Evolutionary conservation across 2,797 vertebrate species (phyloP).

Genomic region (Lagorchestes hirsutus): DNA sequence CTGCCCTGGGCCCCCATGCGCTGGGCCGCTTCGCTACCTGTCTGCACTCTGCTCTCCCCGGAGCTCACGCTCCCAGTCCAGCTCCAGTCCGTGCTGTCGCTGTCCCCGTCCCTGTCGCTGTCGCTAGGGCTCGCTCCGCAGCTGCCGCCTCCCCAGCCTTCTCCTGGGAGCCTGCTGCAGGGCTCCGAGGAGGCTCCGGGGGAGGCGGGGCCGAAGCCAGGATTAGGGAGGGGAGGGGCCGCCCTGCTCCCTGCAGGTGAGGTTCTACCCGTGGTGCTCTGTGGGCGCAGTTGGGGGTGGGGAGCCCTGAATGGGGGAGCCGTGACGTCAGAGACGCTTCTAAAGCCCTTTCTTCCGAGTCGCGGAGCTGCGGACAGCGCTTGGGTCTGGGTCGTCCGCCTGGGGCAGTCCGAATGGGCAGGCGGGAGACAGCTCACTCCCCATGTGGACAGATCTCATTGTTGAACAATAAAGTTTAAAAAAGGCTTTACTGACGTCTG

Average conservation of each 20-base stretch:
- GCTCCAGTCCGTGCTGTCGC: background rate
- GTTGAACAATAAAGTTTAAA: no score
- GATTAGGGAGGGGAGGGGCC: accelerated
- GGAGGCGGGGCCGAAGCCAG: constrained; percentile 39
- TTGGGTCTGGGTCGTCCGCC: background rate
- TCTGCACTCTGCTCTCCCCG: background rate
- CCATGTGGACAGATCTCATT: no score
- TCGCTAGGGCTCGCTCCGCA: background rate
- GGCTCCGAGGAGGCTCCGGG: background rate
- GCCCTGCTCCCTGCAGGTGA: constrained; percentile 66
- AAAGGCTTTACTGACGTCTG: no score
- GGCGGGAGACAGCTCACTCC: background rate
- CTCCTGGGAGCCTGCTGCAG: constrained; percentile 7
- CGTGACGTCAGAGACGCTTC: background rate
- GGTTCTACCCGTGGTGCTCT: background rate
- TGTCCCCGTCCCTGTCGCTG: background rate
- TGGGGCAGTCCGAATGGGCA: no score
- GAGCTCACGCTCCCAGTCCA: background rate
- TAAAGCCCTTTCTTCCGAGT: background rate
- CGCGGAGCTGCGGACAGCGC: background rate
- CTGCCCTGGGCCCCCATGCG: background rate
- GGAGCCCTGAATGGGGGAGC: background rate
- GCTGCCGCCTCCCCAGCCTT: background rate
- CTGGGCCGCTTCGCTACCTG: background rate
- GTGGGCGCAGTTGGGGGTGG: background rate